Percentiles rank a stretch among this genome's conserved stretches.
phyloP scores from a whole-genome alignment of 2,888 invertebrate species.

The Sphaeridia pumilis region DNA sequence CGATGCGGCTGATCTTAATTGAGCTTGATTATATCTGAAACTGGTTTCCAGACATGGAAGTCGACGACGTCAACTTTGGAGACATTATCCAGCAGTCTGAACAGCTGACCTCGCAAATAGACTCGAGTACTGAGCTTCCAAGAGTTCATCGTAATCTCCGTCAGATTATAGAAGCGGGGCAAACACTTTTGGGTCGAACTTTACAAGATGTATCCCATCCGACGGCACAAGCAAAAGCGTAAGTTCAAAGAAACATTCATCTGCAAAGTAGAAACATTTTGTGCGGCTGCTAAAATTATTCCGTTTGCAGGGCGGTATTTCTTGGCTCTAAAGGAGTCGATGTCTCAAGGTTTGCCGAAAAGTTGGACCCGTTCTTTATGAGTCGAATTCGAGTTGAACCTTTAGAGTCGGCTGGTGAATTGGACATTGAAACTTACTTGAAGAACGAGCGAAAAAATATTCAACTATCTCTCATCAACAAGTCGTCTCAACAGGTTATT shows the following conservation, averaged over 20 bases:
- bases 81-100: conserved; percentile 84
- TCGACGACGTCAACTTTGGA: conserved; percentile 54
- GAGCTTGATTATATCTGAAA: too few relatives aligned
- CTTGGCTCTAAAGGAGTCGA: conserved; percentile 87
- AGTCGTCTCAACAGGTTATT: conserved; percentile 69
- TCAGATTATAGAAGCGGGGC: conserved; percentile 82
- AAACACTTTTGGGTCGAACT: conserved; percentile 74
- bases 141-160: conserved; percentile 74
- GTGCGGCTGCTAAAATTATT: not conserved
- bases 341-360: conserved; percentile 82
- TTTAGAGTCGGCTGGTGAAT: conserved; percentile 77
- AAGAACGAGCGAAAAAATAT: conserved; percentile 91
- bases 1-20: too few relatives aligned
- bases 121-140: conserved; percentile 62
- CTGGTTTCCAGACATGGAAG: conserved; percentile 4
- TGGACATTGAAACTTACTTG: conserved; percentile 78
- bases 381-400: conserved; percentile 55
- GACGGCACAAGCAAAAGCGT: conserved; percentile 73
- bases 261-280: not conserved
- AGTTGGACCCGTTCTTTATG: conserved; percentile 74
- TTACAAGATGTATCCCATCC: conserved; percentile 41
- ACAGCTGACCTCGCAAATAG: conserved; percentile 77
- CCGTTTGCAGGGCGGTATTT: conserved; percentile 60
- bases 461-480: conserved; percentile 78
- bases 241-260: conserved; percentile 40